Evolutionary conservation across 2,797 vertebrate genomes (phyloP), one percentile per base, ranked within the genome.

Genomic region (Chiroxiphia lanceolata): DNA sequence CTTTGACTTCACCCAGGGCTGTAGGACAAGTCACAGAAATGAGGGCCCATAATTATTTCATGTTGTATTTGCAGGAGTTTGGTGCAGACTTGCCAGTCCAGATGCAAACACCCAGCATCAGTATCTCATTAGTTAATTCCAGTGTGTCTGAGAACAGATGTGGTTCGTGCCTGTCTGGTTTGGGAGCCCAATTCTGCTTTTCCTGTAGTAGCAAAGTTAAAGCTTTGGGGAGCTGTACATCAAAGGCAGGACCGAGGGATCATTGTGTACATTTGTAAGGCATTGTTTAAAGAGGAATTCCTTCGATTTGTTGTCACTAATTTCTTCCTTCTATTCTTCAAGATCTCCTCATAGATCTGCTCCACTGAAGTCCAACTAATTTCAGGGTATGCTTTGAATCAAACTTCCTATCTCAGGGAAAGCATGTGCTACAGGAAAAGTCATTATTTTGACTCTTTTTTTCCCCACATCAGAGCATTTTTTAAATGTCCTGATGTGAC

Each of bases 281-380:
- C 86, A 89, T 95, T 96, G 95, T 96, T 94, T 67, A 38, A 93
- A 94, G 68, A 90, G 87, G 93, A 96, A 91, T 90, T 95, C 94
- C 92, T 95, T 83, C 82, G 1, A 15, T 92, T 83, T 88, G 53
- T 93, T 95, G 89, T 92, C 87, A 59, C 74, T 67, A 11, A 36
- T 86, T 97, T 95, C 84, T 96, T 94, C 91, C 92, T 96, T 97
- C 87, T 50, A 77, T 96, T 97, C 94, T 95, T 95, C 82, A 67
- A 36, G 54, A 33, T 69, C 84, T 90, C 47, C 67, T 45, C 70
- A 33, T 6, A 67, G 87, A 70, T 72, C 82, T 80, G 61, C 61
- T 90, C 47, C 17, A 3, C 67, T 76, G 67, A 81, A 90, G 59
- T 67, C 83, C 83, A 45, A 3, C 79, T 74, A 51, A 84, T 69